Conservation (phyloP, 1,140 invertebrate genomes). For the Nasonia longicornis region DNA sequence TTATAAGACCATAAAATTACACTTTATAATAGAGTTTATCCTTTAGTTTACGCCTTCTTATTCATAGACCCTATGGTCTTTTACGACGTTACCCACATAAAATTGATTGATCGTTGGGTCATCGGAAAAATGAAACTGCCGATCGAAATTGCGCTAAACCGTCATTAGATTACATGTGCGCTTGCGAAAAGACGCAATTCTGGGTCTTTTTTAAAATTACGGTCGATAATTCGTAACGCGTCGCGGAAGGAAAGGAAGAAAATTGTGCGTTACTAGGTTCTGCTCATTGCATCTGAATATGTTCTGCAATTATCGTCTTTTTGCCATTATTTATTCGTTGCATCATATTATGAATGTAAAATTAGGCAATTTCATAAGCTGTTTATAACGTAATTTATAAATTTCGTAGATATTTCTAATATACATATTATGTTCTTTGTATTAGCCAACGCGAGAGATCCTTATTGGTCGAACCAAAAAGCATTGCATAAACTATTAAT, state of each 20-base stretch:
- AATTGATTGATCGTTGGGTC: neutral
- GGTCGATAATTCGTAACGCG: neutral
- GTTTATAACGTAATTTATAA: neutral
- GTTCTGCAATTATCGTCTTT: slow-evolving; percentile 3
- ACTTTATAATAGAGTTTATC: neutral
- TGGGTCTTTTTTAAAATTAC: slow-evolving; percentile 4
- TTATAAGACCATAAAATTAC: neutral
- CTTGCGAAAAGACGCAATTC: neutral
- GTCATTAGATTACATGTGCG: neutral
- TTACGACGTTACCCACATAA: neutral
- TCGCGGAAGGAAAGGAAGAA: neutral
- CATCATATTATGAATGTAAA: neutral
- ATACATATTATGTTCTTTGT: neutral
- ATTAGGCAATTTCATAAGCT: neutral
- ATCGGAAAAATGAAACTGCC: neutral
- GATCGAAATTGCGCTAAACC: neutral
- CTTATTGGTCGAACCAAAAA: neutral
- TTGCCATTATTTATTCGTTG: neutral
- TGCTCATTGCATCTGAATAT: neutral
- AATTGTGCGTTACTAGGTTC: slow-evolving; percentile 10
- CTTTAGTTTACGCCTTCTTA: neutral
- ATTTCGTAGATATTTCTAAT: neutral
- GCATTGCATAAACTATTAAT: neutral
- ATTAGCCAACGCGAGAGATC: neutral
- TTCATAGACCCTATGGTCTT: neutral